These are phyloP conservation scores for Cygnus olor DNA, from an alignment of 2,797 vertebrate genomes.

Conservation along the genomic window DNA sequence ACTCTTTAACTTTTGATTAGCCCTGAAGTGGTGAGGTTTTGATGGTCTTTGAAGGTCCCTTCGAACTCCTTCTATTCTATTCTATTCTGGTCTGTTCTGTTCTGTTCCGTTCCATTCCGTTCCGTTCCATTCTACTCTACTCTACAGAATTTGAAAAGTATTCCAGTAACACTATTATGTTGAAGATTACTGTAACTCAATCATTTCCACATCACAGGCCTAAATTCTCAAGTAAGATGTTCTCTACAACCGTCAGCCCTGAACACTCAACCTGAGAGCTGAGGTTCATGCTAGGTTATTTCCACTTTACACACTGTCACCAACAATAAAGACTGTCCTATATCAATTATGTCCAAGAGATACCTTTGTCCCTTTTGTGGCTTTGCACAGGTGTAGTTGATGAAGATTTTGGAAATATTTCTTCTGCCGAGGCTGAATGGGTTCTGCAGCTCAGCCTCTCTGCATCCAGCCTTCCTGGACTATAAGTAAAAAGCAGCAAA, in stretches of 20 bases:
- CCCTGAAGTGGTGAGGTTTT: not conserved
- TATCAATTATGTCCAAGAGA: not conserved
- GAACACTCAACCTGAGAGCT: not conserved
- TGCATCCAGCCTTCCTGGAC: not conserved
- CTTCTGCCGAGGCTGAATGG: not conserved
- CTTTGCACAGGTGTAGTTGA: not conserved
- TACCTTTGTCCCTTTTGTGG: not conserved
- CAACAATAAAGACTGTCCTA: not conserved
- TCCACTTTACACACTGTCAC: constrained; percentile 3
- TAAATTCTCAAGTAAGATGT: not conserved
- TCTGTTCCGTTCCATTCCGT: too few species aligned
- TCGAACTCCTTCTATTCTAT: not conserved
- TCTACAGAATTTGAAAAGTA: not conserved
- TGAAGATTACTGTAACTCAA: not conserved
- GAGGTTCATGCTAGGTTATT: not conserved
- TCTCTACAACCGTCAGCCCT: not conserved
- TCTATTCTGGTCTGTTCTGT: too few species aligned
- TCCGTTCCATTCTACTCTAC: not conserved
- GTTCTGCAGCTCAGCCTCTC: not conserved
- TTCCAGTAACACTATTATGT: not conserved
- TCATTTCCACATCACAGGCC: not conserved
- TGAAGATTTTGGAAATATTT: not conserved
- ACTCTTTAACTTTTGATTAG: not conserved
- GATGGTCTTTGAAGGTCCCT: not conserved
- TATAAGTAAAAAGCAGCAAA: not conserved